phyloP scores from a whole-genome alignment of 2,797 vertebrate species.

The Xiphorhynchus erythropygius region DNA sequence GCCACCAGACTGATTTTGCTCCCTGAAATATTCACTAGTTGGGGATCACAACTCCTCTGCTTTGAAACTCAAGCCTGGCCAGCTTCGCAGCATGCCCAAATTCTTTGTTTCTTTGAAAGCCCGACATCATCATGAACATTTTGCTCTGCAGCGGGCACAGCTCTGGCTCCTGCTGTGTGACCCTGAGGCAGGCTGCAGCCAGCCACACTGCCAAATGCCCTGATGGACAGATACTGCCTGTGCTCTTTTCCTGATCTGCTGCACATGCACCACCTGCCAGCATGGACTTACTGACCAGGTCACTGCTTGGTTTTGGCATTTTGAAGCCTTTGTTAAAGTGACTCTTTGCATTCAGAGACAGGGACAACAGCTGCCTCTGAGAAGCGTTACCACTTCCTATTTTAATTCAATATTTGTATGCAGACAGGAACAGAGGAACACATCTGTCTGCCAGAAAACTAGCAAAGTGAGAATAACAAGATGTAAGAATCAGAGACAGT shows the following conservation, averaged over 20 bases:
- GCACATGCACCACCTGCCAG: neutral
- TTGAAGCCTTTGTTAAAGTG: neutral
- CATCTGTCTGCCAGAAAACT: conserved; percentile 21
- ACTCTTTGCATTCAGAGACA: neutral
- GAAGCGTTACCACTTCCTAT: neutral
- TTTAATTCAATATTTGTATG: conserved; percentile 32
- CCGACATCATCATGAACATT: neutral
- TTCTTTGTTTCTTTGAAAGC: neutral
- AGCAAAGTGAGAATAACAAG: neutral
- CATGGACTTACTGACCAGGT: neutral
- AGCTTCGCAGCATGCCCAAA: neutral
- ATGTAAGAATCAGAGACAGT: neutral
- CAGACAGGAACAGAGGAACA: neutral
- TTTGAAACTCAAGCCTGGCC: neutral
- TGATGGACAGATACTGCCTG: neutral
- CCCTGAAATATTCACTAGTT: neutral
- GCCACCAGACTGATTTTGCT: neutral
- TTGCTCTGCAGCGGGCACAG: neutral
- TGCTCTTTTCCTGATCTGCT: neutral
- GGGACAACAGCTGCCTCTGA: neutral
- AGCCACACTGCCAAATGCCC: neutral
- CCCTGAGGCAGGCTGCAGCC: neutral
- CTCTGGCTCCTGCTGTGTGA: neutral
- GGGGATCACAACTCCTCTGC: neutral
- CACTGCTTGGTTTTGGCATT: fast-evolving